Conservation (phyloP, 2,113 vertebrate species). For the Panurus biarmicus region DNA sequence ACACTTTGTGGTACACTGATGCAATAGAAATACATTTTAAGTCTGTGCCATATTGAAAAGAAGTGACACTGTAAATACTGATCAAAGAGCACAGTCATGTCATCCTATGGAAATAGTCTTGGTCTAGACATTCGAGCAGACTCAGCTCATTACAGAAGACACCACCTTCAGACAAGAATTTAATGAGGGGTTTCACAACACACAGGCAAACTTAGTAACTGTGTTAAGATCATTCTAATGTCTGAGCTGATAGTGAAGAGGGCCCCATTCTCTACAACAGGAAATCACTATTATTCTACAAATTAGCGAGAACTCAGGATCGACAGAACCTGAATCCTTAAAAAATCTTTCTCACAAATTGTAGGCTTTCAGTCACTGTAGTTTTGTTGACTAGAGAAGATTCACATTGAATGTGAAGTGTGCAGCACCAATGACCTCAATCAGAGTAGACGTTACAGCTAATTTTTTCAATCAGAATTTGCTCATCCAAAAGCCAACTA, state of each 20-base stretch:
- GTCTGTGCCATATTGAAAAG: background rate
- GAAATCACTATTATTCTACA: background rate
- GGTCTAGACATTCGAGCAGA: constrained; percentile 24
- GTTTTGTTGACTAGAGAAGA: background rate
- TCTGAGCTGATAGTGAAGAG: background rate
- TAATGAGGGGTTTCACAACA: constrained; percentile 21
- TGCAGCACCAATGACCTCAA: background rate
- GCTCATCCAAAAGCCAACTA: background rate
- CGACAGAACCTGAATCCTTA: background rate
- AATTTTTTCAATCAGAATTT: background rate
- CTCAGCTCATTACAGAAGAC: constrained; percentile 10
- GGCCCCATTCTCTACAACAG: background rate
- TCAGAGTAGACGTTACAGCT: background rate
- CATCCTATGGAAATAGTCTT: background rate
- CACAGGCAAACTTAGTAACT: background rate
- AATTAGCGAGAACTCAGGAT: background rate
- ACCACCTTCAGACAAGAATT: background rate
- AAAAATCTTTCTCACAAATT: background rate
- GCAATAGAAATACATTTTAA: background rate
- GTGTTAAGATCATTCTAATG: background rate
- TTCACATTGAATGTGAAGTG: background rate
- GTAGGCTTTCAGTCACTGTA: background rate
- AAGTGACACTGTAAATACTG: background rate
- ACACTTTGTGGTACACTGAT: background rate
- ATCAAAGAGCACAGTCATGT: background rate